phyloP scores from a whole-genome alignment of 2,113 vertebrate genomes.

The Ophthalmotilapia sp. region DNA sequence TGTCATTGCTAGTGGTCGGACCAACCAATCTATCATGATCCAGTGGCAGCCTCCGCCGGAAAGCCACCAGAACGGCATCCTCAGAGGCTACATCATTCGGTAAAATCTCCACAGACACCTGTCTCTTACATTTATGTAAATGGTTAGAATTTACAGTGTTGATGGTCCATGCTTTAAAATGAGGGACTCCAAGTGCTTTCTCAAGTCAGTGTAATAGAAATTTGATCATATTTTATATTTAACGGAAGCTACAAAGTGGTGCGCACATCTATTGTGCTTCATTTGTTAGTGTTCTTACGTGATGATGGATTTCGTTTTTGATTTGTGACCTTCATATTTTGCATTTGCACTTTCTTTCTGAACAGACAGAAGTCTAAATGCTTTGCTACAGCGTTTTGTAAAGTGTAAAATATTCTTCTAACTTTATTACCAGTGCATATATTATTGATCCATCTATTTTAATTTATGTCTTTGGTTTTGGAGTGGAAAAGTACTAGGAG shows the following conservation, averaged over 20 bases:
- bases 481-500: neutral
- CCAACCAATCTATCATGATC: constrained; percentile 98
- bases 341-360: neutral
- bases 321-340: neutral
- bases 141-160: neutral
- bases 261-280: neutral
- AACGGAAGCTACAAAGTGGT: neutral
- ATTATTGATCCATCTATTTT: neutral
- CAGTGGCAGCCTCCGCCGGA: constrained; percentile 95
- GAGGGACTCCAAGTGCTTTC: neutral
- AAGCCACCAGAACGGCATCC: constrained; percentile 91
- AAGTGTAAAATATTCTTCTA: neutral
- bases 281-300: neutral
- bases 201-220: neutral
- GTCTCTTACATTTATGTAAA: fast-evolving
- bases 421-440: neutral
- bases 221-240: neutral
- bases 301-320: neutral
- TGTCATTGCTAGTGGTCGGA: constrained; percentile 91
- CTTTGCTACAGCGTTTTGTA: neutral
- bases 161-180: neutral
- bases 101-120: constrained; percentile 17
- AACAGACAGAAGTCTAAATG: neutral
- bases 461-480: neutral
- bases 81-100: constrained; percentile 90